Evolutionary conservation across 2,888 invertebrate genomes (phyloP).

Genomic region (Tetanocera ferruginea): DNA sequence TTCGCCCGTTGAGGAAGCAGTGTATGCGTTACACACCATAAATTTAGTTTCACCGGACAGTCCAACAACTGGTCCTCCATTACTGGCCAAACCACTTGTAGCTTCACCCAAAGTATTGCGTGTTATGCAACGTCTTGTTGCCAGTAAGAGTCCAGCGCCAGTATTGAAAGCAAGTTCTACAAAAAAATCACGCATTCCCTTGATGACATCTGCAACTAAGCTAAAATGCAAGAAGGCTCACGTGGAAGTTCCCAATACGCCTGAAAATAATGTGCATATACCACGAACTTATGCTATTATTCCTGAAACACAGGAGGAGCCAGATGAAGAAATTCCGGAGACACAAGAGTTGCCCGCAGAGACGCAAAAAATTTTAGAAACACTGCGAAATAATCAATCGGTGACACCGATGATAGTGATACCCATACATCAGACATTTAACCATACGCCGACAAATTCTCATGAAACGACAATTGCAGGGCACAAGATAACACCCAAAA

Average conservation of each 20-base stretch:
- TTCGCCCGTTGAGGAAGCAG: neutral
- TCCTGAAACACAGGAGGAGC: neutral
- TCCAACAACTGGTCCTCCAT: neutral
- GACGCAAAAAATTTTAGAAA: constrained; percentile 13
- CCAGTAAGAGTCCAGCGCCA: neutral
- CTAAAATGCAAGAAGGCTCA: neutral
- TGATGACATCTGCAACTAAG: neutral
- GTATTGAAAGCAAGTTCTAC: neutral
- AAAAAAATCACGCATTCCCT: constrained; percentile 22
- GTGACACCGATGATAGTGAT: constrained; percentile 39
- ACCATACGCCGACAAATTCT: neutral
- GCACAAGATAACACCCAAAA: neutral
- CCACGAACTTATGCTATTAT: constrained; percentile 1
- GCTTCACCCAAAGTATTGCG: constrained; percentile 18
- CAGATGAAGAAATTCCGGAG: constrained; percentile 27
- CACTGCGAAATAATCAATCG: neutral
- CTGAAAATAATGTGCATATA: neutral
- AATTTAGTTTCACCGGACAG: neutral
- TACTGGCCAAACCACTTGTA: neutral
- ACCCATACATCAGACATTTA: constrained; percentile 42
- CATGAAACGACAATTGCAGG: neutral
- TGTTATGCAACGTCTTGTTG: neutral
- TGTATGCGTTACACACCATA: neutral
- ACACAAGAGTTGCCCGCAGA: constrained; percentile 27
- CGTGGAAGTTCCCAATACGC: neutral